Evolutionary conservation across 2,888 invertebrate species (phyloP).

Genomic region (Hylaea fasciaria): DNA sequence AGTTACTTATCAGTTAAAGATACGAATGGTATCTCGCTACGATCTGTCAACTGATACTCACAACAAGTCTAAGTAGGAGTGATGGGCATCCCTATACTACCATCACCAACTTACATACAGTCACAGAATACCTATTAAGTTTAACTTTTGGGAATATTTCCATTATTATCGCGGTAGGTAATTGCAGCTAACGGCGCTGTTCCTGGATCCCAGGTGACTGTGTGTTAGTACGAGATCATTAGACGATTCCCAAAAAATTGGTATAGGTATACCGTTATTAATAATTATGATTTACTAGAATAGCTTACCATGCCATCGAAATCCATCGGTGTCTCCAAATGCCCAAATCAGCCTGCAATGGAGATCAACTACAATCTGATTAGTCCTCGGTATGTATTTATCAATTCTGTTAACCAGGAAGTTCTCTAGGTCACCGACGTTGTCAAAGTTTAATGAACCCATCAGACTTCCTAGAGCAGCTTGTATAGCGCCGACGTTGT

Average conservation of each 20-base stretch:
- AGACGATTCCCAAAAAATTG: too few species aligned
- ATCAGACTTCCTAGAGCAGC: constrained; percentile 83
- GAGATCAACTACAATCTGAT: constrained; percentile 86
- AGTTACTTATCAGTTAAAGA: constrained; percentile 20
- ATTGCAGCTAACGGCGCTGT: too few species aligned
- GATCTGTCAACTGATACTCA: constrained; percentile 17
- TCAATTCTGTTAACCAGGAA: constrained; percentile 83
- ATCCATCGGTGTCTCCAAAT: constrained; percentile 83
- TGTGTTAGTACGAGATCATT: too few species aligned
- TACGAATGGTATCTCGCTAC: constrained; percentile 9
- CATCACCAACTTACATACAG: too few species aligned
- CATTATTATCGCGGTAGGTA: too few species aligned
- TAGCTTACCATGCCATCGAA: constrained; percentile 85
- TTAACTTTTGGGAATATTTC: too few species aligned
- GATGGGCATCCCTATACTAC: neutral
- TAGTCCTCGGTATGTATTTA: constrained; percentile 83
- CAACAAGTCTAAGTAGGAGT: constrained; percentile 7
- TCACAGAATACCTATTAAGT: too few species aligned
- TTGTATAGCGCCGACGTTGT: constrained; percentile 80
- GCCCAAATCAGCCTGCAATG: constrained; percentile 87
- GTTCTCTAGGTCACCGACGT: constrained; percentile 81
- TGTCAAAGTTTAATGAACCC: constrained; percentile 76
- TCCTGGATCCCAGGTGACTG: too few species aligned
- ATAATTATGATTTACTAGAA: neutral
- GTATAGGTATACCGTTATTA: too few species aligned